A percentile compares a stretch with the other conserved stretches of the same genome.
These are phyloP conservation scores for Synanthedon myopaeformis DNA, from an alignment of 2,888 invertebrate genomes.

Conservation along the genomic window DNA sequence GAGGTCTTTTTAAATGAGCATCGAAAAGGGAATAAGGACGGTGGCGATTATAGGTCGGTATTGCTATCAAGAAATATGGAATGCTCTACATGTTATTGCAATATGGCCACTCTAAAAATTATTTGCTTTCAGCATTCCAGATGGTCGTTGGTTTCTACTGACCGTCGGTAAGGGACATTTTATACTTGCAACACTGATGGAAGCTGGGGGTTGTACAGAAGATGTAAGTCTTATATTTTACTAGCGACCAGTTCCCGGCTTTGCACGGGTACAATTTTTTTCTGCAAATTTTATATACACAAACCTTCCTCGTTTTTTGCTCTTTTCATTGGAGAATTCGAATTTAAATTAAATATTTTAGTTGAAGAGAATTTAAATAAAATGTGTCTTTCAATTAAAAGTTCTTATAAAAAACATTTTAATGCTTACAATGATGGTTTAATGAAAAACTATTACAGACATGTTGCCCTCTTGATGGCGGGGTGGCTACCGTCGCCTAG, in stretches of 20 bases:
- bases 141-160: slow-evolving; percentile 79
- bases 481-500: too few species aligned
- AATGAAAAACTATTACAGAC: too few species aligned
- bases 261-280: neutral
- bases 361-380: too few species aligned
- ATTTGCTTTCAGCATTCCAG: slow-evolving; percentile 52
- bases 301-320: too few species aligned
- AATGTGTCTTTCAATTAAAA: too few species aligned
- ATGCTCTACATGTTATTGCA: neutral
- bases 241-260: neutral
- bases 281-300: too few species aligned
- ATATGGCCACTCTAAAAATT: neutral
- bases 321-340: too few species aligned
- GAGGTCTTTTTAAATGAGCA: slow-evolving; percentile 75
- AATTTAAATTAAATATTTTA: too few species aligned
- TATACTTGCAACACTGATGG: slow-evolving; percentile 78
- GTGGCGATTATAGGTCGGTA: slow-evolving; percentile 41
- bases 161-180: slow-evolving; percentile 80
- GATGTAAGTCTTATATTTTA: slow-evolving; percentile 39
- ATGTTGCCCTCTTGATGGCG: too few species aligned
- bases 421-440: too few species aligned
- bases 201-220: slow-evolving; percentile 81
- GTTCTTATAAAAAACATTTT: too few species aligned
- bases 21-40: slow-evolving; percentile 27
- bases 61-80: neutral